These are phyloP conservation scores for Cyrtonyx montezumae DNA, from an alignment of 2,113 vertebrate species.

Conservation along the genomic window DNA sequence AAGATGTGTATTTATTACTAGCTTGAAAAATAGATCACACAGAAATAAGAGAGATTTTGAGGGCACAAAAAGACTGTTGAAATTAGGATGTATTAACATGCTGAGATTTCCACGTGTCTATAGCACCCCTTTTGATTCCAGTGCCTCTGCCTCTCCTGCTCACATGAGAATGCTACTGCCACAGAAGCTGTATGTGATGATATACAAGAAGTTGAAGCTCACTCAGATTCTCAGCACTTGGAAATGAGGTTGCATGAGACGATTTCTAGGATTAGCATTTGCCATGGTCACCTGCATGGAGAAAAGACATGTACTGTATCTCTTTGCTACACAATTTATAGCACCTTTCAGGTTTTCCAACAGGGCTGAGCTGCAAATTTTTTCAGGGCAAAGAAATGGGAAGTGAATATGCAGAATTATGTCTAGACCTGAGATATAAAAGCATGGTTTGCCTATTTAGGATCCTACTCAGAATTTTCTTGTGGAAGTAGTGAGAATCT, in stretches of 20 bases:
- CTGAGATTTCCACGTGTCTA: not conserved
- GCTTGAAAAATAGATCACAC: not conserved
- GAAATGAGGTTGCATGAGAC: not conserved
- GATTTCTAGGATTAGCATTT: not conserved
- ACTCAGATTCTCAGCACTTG: not conserved
- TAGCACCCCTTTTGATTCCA: not conserved
- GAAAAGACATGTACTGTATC: not conserved
- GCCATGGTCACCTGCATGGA: fast-evolving
- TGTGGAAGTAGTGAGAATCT: not conserved
- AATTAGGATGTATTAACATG: not conserved
- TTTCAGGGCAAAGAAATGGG: not conserved
- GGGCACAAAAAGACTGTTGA: not conserved
- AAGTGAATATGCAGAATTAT: not conserved
- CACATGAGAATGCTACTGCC: not conserved
- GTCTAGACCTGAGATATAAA: fast-evolving
- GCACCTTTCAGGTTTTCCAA: not conserved
- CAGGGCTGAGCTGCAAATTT: not conserved
- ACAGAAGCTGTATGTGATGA: not conserved
- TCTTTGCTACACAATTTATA: not conserved
- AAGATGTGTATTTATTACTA: not conserved
- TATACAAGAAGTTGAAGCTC: not conserved
- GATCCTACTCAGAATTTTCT: not conserved
- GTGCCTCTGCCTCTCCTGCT: not conserved
- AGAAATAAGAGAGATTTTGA: not conserved
- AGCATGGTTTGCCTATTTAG: not conserved